Evolutionary conservation across 64 coral and sea anemone genomes (phyloP).

Genomic region (Stichodactyla mertensii): DNA sequence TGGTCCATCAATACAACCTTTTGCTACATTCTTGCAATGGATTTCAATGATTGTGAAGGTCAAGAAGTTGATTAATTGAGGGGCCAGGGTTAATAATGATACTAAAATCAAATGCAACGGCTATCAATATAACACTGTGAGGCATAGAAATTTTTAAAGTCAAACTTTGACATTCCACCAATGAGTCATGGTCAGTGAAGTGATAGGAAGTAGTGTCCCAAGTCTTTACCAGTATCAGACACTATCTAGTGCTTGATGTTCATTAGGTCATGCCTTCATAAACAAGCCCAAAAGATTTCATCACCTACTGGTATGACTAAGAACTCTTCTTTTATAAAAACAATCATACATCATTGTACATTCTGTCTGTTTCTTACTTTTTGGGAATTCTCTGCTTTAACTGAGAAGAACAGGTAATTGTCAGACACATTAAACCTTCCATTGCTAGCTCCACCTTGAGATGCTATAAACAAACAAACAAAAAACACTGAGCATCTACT

Average conservation of each 20-base stretch:
- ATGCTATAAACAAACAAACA: neutral
- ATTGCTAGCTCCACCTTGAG: slow-evolving; percentile 15
- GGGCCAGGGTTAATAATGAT: too few species aligned
- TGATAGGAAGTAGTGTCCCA: too few species aligned
- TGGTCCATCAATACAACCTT: too few species aligned
- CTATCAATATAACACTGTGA: too few species aligned
- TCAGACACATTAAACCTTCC: slow-evolving; percentile 48
- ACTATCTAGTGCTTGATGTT: slow-evolving; percentile 32
- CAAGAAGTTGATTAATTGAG: too few species aligned
- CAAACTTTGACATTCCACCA: too few species aligned
- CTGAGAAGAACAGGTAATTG: slow-evolving; percentile 37
- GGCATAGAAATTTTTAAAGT: too few species aligned
- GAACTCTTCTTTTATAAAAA: neutral
- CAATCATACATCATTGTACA: neutral
- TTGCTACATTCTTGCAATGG: too few species aligned
- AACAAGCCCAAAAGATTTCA: slow-evolving; percentile 19
- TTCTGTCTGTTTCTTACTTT: slow-evolving; percentile 8
- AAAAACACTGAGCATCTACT: neutral
- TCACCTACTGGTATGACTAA: neutral
- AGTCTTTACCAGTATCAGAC: slow-evolving; percentile 4
- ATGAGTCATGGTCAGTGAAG: too few species aligned
- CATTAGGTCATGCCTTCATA: slow-evolving; percentile 17
- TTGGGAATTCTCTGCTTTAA: slow-evolving; percentile 24
- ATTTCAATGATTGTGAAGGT: too few species aligned
- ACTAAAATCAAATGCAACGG: too few species aligned